Conservation (phyloP, 2,113 vertebrate genomes). For the Tricholaema leucomelas region DNA sequence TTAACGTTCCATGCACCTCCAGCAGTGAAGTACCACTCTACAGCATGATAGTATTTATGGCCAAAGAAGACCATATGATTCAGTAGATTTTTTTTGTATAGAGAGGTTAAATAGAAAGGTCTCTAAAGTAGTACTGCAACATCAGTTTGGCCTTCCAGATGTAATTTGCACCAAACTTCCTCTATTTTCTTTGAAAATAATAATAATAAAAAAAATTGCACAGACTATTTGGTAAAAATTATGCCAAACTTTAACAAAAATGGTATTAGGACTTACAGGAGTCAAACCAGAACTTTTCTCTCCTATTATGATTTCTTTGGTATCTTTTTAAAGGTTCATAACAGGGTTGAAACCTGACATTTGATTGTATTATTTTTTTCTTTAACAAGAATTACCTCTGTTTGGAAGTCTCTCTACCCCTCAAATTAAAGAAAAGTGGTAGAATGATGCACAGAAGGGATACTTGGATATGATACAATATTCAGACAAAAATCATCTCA, state of each 20-base stretch:
- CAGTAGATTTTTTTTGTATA: neutral
- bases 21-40: neutral
- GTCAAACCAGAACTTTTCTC: neutral
- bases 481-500: neutral
- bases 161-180: neutral
- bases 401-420: neutral
- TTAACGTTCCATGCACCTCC: neutral
- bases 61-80: neutral
- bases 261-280: neutral
- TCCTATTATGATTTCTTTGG: neutral
- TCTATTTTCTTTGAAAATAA: neutral
- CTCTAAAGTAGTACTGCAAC: neutral
- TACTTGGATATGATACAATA: neutral
- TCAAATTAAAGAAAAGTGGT: neutral
- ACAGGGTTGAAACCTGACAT: neutral
- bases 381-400: neutral
- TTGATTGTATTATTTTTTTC: neutral
- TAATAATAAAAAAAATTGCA: neutral
- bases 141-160: neutral
- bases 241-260: neutral
- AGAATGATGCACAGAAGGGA: neutral
- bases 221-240: neutral
- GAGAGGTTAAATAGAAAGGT: neutral
- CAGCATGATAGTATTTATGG: slow-evolving; percentile 12
- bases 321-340: neutral